Evolutionary conservation across 2,888 invertebrate genomes (phyloP), one percentile per base, ranked within the genome.

Genomic region (Hydropsyche betteni): DNA sequence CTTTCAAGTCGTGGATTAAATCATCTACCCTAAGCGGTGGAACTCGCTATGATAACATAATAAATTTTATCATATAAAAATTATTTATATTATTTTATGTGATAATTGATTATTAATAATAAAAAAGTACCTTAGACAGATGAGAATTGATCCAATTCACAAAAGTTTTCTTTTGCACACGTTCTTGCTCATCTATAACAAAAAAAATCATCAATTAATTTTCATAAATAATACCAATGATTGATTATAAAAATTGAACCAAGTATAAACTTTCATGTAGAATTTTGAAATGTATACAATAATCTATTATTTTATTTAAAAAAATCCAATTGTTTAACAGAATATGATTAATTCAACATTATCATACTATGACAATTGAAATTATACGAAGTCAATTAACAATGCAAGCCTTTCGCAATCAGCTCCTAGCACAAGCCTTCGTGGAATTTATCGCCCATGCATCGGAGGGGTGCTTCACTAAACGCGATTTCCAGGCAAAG

Each of bases 111-210:
- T 86, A 0, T 88, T 86, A 82, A 82, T 82, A 80, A 52, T 80
- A 36, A 79, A 69, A 74, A 58, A 87, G 91, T 86, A 97, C 97
- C 94, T 97, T 96, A 83, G 92, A 93, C 83, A 98, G 90, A 88
- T 97, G 96, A 84, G 97, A 97, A 88, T 98, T 98, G 87, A 98
- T 98, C 98, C 98, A 98, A 88, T 98, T 98, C 82, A 97, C 96
- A 86, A 98, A 98, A 80, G 98, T 98, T 87, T 98, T 98, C 91
- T 98, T 98, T 87, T 98, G 98, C 81, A 98, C 98, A 86, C 97
- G 91, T 89, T 98, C 98, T 88, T 98, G 98, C 89, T 98, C 98
- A 91, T 98, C 98, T 98, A 93, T 78, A 94, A 74, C 24, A 36
- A 75, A 64, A 61, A 24, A 53, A 61, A 33, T 24, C 24, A 24